Evolutionary conservation across 2,113 vertebrate genomes (phyloP).

Genomic region (Prunella himalayana): DNA sequence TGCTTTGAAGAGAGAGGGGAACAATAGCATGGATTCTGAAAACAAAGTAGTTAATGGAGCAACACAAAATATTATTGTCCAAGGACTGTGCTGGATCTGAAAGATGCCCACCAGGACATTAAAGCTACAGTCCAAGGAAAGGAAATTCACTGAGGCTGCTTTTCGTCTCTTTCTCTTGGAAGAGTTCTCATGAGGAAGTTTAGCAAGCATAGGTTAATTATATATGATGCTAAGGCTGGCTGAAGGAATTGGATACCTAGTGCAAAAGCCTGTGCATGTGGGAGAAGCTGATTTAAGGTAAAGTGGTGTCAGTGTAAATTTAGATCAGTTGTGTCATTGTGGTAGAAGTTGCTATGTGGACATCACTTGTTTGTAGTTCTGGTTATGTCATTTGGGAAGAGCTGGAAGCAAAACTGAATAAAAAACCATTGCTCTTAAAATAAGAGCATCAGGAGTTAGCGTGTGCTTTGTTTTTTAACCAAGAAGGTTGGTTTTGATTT

Average conservation of each 20-base stretch:
- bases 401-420: neutral
- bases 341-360: neutral
- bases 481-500: constrained; percentile 1
- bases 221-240: neutral
- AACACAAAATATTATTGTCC: neutral
- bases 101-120: neutral
- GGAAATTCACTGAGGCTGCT: neutral
- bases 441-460: neutral
- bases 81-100: neutral
- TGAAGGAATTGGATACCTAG: neutral
- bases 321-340: neutral
- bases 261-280: neutral
- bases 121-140: neutral
- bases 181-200: neutral
- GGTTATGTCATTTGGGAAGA: constrained; percentile 4
- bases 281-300: neutral
- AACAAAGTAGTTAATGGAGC: neutral
- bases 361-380: neutral
- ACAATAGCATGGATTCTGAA: neutral
- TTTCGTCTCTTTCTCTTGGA: neutral
- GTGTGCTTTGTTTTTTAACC: neutral
- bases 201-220: neutral
- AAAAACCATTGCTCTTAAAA: neutral
- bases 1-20: neutral
- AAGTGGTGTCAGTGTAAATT: neutral